phyloP scores from a whole-genome alignment of 2,797 vertebrate genomes.

The Mormyrus proboscirostris region DNA sequence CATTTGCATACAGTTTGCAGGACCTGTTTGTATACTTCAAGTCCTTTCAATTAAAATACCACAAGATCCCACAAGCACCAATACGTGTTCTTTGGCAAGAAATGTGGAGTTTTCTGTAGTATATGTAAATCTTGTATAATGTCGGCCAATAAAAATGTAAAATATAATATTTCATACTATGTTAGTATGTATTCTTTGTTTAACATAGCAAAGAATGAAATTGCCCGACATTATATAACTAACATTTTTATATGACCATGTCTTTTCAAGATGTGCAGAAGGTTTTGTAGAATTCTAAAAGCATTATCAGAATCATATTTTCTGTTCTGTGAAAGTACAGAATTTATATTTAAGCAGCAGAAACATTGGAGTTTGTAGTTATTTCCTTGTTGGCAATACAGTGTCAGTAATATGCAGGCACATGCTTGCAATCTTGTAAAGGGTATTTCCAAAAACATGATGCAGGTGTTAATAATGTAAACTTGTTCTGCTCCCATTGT shows the following conservation, averaged over 20 bases:
- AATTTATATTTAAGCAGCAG: background rate
- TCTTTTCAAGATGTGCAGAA: background rate
- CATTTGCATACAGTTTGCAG: slow-evolving; percentile 60
- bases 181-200: slow-evolving; percentile 1
- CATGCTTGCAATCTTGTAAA: slow-evolving; percentile 26
- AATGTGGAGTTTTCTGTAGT: background rate
- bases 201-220: background rate
- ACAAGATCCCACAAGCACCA: background rate
- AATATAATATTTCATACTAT: background rate
- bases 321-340: background rate
- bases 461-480: slow-evolving; percentile 44
- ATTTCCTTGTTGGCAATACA: slow-evolving; percentile 42
- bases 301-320: background rate
- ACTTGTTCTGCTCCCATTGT: slow-evolving; percentile 30
- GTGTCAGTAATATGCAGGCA: slow-evolving; percentile 41
- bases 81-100: background rate
- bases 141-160: background rate
- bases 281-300: background rate
- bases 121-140: background rate
- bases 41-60: slow-evolving; percentile 41
- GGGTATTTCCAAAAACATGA: slow-evolving; percentile 46
- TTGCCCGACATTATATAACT: background rate
- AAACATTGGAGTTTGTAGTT: slow-evolving; percentile 35
- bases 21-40: slow-evolving; percentile 45
- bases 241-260: background rate